These are phyloP conservation scores for Cephus rjabovi DNA, from an alignment of 2,888 invertebrate genomes.

Conservation along the genomic window DNA sequence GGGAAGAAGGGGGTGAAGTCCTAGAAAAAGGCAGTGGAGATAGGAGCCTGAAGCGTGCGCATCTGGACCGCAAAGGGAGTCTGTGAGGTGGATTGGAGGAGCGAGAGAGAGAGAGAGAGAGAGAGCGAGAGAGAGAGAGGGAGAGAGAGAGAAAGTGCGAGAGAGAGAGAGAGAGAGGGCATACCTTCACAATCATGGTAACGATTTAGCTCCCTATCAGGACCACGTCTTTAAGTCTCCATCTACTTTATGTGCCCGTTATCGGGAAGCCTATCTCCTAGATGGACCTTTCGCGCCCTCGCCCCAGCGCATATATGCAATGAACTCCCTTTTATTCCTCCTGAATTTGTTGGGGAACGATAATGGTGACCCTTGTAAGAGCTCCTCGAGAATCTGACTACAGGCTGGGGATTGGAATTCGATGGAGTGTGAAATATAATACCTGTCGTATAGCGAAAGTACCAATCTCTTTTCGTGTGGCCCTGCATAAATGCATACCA, in stretches of 20 bases:
- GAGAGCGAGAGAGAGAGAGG: background rate
- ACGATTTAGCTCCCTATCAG: slow-evolving; percentile 19
- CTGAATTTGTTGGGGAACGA: slow-evolving; percentile 48
- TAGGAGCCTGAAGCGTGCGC: background rate
- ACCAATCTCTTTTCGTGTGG: slow-evolving; percentile 20
- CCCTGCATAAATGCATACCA: background rate
- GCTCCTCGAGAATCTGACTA: slow-evolving; percentile 34
- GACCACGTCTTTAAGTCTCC: slow-evolving; percentile 38
- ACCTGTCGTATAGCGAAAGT: slow-evolving; percentile 23
- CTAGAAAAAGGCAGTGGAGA: background rate
- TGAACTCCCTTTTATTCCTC: slow-evolving; percentile 42
- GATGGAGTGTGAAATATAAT: slow-evolving; percentile 41
- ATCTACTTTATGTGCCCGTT: slow-evolving; percentile 42
- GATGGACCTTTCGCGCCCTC: slow-evolving; percentile 44
- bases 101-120: background rate
- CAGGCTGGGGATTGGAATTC: slow-evolving; percentile 26
- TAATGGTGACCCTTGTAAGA: slow-evolving; percentile 41
- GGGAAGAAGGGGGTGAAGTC: background rate
- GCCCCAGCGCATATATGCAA: slow-evolving; percentile 36
- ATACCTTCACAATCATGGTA: slow-evolving; percentile 9
- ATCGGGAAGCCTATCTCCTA: slow-evolving; percentile 41
- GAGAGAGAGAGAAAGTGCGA: background rate
- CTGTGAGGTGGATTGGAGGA: slow-evolving; percentile 2
- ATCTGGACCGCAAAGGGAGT: background rate
- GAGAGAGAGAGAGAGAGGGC: background rate